Base-by-base conservation (phyloP, 2,797 vertebrate genomes). In the Decapterus maruadsi region DNA sequence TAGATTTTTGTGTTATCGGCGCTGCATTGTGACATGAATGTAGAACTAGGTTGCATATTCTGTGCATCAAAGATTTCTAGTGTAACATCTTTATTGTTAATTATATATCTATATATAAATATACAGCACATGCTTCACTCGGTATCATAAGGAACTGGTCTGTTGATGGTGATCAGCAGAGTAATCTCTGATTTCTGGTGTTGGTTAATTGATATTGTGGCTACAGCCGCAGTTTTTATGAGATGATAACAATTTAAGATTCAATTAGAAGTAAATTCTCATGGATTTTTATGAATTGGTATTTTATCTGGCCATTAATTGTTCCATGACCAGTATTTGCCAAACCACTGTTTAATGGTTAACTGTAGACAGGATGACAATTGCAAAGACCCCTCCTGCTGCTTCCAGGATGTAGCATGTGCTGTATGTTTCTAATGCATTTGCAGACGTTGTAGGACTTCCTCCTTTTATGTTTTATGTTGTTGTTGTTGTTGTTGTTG, bases 141-240 rank as follows among this genome's bases (percentile, higher is more conserved):
- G 4, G 45, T 34, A 36, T 51, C 43, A 58, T 38, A n/a, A 17
- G 5, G 13, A 51, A 60, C 0, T 58, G 57, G 12, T 78, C 48
- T 69, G 29, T 10, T 73, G 22, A 31, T 61, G 45, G 56, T 73
- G 48, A 60, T 64, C 8, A 55, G 9, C 60, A 42, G 20, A 42
- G 34, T 38, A 55, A 71, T 62, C n/a, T 10, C 51, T 26, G 19
- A 43, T 69, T 38, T 29, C 46, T 58, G 40, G 12, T 60, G 19
- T 29, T 36, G 26, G 20, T 14, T 13, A 12, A 13, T 8, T 26
- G 13, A 26, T 22, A 22, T 53, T 26, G 51, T 26, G 20, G 4
- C 20, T 13, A 13, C 51, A 55, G 54, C 8, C 54, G 10, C 26
- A 19, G 34, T 55, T 48, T 8, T 53, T 51, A 11, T 16, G 29